A percentile compares a stretch with the other conserved stretches of the same genome.
phyloP scores from a whole-genome alignment of 2,797 vertebrate genomes.

The Cyprinella venusta region DNA sequence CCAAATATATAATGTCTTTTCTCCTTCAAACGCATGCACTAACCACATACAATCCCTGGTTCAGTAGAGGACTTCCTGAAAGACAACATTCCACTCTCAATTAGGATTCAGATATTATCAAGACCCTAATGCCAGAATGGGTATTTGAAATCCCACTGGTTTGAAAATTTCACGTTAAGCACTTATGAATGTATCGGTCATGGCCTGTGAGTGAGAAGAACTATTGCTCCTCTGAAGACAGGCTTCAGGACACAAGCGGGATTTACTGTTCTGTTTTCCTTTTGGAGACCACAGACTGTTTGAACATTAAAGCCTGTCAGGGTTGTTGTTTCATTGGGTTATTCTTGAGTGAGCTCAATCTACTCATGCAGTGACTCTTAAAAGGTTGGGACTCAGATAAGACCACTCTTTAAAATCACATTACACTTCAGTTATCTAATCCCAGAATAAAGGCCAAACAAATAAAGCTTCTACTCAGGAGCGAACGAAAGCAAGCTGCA shows the following conservation, averaged over 20 bases:
- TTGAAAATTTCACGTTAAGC: conserved; percentile 16
- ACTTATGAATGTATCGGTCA: conserved; percentile 3
- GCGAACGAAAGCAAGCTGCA: not conserved
- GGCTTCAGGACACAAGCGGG: conserved; percentile 1
- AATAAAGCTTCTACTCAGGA: conserved; percentile 59
- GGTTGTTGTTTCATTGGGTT: conserved; percentile 30
- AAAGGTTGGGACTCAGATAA: conserved; percentile 62
- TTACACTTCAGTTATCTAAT: conserved; percentile 64
- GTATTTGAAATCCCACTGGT: conserved; percentile 19
- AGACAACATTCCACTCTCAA: conserved; percentile 1
- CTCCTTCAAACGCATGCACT: not conserved
- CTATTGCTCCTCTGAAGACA: conserved; percentile 23
- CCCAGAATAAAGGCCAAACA: conserved; percentile 52
- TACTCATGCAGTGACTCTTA: conserved; percentile 59
- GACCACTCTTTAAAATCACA: conserved; percentile 60
- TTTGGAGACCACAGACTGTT: not conserved
- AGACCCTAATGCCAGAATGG: not conserved
- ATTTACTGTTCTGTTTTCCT: conserved; percentile 42
- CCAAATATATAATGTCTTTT: not conserved
- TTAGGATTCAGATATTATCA: not conserved
- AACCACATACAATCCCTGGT: not conserved
- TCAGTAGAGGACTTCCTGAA: not conserved
- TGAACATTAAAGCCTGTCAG: conserved; percentile 55
- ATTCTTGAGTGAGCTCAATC: conserved; percentile 48
- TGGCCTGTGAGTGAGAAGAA: conserved; percentile 27